phyloP scores from a whole-genome alignment of 1,140 invertebrate genomes.

The Augochlora pura region DNA sequence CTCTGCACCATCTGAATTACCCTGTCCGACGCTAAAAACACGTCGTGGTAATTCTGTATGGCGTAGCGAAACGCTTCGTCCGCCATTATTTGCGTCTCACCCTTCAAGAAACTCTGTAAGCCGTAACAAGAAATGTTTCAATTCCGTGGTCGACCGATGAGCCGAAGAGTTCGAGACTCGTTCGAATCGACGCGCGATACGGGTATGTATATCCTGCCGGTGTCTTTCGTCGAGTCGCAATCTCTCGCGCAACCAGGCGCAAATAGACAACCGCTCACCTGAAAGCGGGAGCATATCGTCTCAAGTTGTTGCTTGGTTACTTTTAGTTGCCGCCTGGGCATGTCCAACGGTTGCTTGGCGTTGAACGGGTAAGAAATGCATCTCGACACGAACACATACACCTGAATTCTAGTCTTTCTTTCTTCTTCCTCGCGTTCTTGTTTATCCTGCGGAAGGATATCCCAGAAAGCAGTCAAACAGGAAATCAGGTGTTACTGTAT shows the following conservation, averaged over 20 bases:
- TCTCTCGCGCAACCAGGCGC: not conserved
- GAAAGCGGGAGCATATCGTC: slow-evolving; percentile 96
- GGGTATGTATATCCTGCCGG: too few species aligned
- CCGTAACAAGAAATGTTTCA: not conserved
- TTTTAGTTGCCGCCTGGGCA: slow-evolving; percentile 95
- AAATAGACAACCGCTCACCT: slow-evolving; percentile 81
- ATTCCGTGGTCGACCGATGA: not conserved
- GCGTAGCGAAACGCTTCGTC: slow-evolving; percentile 99
- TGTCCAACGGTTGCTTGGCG: slow-evolving; percentile 98
- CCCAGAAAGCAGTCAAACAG: not conserved
- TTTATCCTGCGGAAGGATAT: slow-evolving; percentile 84
- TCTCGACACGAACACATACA: slow-evolving; percentile 99
- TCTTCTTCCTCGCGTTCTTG: slow-evolving; percentile 96
- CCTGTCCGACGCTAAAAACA: slow-evolving; percentile 98
- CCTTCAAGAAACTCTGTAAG: slow-evolving; percentile 91
- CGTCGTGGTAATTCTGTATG: slow-evolving; percentile 98
- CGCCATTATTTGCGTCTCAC: slow-evolving; percentile 98
- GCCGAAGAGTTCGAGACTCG: too few species aligned
- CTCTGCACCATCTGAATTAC: slow-evolving; percentile 97
- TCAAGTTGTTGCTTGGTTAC: slow-evolving; percentile 98
- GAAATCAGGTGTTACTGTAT: too few species aligned
- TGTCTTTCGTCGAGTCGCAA: not conserved
- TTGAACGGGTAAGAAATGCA: slow-evolving; percentile 99
- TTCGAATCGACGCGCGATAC: not conserved
- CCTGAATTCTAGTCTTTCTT: slow-evolving; percentile 93